Base-by-base conservation (phyloP, 1,140 invertebrate genomes). In the Penaeus chinensis region DNA sequence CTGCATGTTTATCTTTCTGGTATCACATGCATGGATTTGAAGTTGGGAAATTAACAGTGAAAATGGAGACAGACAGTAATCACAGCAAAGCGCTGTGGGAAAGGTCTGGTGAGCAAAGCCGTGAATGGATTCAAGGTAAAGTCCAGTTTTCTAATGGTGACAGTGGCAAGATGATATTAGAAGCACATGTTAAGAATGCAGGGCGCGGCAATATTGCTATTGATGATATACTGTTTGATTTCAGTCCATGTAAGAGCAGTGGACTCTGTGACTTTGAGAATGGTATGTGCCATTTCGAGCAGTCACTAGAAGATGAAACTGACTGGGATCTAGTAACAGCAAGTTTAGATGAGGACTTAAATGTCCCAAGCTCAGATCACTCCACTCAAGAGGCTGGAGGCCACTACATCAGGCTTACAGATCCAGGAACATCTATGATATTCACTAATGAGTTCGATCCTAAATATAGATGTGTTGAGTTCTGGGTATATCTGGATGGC, bases 1-100 rank as follows among this genome's bases (percentile, higher is more conserved):
- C 82, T 42, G 82, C 47, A 4, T 88, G 87, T 74, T 65, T 88
- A 4, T 79, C 82, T 32, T 88, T 88, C 76, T 88, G 87, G 87
- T 88, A 84, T 65, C 87, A 88, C 61, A 88, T 88, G 87, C 82
- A 84, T 62, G 87, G 87, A 42, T 84, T 84, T 69, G 76, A 88
- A 37, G 42, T 88, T 69, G 87, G 87, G 3, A 16, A 7, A 8
- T 66, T 88, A 47, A 47, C 69, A 27, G 82, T 84, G 7, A 77
- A 66, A 63, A 54, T 83, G 42, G 71, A 83, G 63, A 47, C 22
- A 37, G 47, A 22, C 32, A 84, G 42, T 16, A 80, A 66, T 62
- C 20, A 27, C 11, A 71, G 19, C 22, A 42, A 79, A 3, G 27
- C 24, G 1, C 60, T 84, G 1, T 88, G 87, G 87, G 61, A 71